Conservation (phyloP, 2,797 vertebrate species). For the Botia almorhae region DNA sequence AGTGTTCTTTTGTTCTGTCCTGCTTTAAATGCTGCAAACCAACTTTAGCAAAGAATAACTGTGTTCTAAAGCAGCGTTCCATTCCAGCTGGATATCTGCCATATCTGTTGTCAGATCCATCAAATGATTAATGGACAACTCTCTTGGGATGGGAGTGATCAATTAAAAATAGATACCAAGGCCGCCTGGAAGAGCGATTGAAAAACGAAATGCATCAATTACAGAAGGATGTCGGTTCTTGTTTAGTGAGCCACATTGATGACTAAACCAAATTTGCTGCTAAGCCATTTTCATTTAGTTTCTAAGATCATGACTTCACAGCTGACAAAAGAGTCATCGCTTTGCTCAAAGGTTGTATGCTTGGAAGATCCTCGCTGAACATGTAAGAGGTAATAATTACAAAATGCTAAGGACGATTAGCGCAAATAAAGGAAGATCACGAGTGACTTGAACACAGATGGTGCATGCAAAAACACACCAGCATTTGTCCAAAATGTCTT, state of each 20-base stretch:
- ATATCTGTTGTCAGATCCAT: slow-evolving; percentile 63
- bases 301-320: slow-evolving; percentile 30
- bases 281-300: slow-evolving; percentile 60
- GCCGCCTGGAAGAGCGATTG: slow-evolving; percentile 61
- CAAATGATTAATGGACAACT: slow-evolving; percentile 71
- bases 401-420: slow-evolving; percentile 52
- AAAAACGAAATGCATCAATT: slow-evolving; percentile 63
- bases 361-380: slow-evolving; percentile 38
- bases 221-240: slow-evolving; percentile 44
- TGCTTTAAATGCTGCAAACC: slow-evolving; percentile 49
- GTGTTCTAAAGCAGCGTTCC: slow-evolving; percentile 70
- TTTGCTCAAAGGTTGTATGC: slow-evolving; percentile 42
- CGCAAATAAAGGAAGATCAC: slow-evolving; percentile 50
- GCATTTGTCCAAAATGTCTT: slow-evolving; percentile 39
- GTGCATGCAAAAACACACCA: slow-evolving; percentile 41
- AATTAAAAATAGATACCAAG: slow-evolving; percentile 75
- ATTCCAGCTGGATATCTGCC: slow-evolving; percentile 66
- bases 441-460: slow-evolving; percentile 54
- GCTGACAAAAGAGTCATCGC: slow-evolving; percentile 48
- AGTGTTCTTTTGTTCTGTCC: slow-evolving; percentile 8
- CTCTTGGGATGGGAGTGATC: slow-evolving; percentile 66
- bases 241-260: slow-evolving; percentile 51
- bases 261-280: slow-evolving; percentile 54
- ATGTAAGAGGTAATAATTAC: slow-evolving; percentile 47
- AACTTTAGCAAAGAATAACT: slow-evolving; percentile 72